Evolutionary conservation across 2,888 invertebrate species (phyloP).

Genomic region (Vesta saturnalis): DNA sequence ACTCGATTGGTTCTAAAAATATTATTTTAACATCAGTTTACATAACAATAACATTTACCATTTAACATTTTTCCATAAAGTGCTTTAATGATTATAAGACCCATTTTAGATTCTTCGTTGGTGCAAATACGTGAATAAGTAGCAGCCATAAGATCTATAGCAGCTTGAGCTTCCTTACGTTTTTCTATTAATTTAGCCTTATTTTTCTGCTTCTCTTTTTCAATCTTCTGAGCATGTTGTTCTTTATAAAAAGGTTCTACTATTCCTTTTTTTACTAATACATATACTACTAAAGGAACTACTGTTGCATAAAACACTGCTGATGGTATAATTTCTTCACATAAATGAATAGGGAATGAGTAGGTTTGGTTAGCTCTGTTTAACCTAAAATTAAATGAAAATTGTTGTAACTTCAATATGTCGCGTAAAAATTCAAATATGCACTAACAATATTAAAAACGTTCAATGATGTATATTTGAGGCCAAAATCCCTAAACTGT

Average conservation of each 20-base stretch:
- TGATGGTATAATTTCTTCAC: constrained; percentile 89
- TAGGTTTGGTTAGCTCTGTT: constrained; percentile 88
- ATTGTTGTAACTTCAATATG: too few relatives aligned
- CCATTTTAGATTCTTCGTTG: constrained; percentile 84
- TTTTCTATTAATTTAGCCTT: constrained; percentile 80
- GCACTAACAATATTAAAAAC: too few relatives aligned
- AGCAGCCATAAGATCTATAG: constrained; percentile 90
- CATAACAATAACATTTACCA: constrained; percentile 40
- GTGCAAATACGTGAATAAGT: constrained; percentile 84
- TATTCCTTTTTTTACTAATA: constrained; percentile 83
- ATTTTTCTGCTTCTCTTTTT: constrained; percentile 84
- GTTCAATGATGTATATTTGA: too few relatives aligned
- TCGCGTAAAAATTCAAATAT: too few relatives aligned
- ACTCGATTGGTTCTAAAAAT: constrained; percentile 43
- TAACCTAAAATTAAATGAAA: constrained; percentile 72
- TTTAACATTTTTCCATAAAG: constrained; percentile 76
- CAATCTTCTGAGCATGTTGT: constrained; percentile 81
- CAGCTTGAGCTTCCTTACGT: constrained; percentile 84
- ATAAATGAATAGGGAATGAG: constrained; percentile 88
- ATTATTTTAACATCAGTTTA: neutral
- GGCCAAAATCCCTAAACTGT: too few relatives aligned
- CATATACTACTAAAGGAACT: constrained; percentile 84
- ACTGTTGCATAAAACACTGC: constrained; percentile 94
- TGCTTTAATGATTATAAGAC: constrained; percentile 87
- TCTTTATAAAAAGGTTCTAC: constrained; percentile 86